Percentiles rank a stretch among this genome's conserved stretches.
Evolutionary conservation across 2,888 invertebrate species (phyloP).

Genomic region (Latrodectus hesperus): DNA sequence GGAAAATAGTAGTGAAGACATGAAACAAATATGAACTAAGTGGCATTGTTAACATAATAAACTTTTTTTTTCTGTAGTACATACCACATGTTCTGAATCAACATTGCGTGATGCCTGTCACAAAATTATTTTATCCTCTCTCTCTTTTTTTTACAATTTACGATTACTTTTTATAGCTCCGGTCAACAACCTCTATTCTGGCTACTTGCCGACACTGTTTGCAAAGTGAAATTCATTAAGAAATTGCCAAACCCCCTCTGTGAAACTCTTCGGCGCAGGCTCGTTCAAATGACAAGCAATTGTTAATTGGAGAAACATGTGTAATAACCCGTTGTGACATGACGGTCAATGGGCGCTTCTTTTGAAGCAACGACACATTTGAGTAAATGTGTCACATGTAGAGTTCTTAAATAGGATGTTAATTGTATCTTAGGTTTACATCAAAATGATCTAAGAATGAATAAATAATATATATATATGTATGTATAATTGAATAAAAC

Average conservation of each 20-base stretch:
- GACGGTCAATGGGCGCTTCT: conserved; percentile 2
- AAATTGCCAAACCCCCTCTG: not conserved
- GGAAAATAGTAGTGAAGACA: no score
- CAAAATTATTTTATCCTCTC: conserved; percentile 21
- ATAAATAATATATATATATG: no score
- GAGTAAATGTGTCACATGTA: not conserved
- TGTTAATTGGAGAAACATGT: conserved; percentile 33
- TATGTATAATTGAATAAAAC: no score
- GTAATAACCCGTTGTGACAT: not conserved
- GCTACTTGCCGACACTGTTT: conserved; percentile 16
- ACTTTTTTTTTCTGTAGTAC: conserved; percentile 33
- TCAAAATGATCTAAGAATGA: no score
- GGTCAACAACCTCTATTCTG: conserved; percentile 45
- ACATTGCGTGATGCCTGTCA: conserved; percentile 36
- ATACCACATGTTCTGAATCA: conserved; percentile 31
- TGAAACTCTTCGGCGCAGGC: not conserved
- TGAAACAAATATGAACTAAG: not conserved
- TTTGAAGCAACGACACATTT: not conserved
- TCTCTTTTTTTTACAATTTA: conserved; percentile 15
- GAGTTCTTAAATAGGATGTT: not conserved
- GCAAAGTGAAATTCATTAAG: conserved; percentile 15
- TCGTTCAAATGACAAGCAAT: not conserved
- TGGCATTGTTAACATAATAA: not conserved
- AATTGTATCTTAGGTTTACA: no score
- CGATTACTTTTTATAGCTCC: conserved; percentile 20